Conservation (phyloP, 2,797 vertebrate species). For the Pseudomugil gertrudae region DNA sequence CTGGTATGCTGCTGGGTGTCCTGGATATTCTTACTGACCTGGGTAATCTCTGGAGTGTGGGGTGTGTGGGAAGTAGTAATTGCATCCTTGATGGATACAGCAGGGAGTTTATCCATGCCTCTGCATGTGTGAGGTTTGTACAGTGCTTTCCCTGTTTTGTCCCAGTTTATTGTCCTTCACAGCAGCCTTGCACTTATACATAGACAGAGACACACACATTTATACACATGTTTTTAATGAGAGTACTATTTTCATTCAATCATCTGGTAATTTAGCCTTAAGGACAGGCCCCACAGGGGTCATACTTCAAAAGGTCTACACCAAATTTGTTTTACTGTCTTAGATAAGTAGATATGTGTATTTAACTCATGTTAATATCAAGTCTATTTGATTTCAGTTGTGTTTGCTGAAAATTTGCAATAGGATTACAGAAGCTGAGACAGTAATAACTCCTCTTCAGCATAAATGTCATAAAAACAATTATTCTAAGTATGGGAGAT, state of each 20-base stretch:
- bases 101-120: conserved; percentile 69
- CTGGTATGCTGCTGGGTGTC: conserved; percentile 43
- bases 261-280: conserved; percentile 22
- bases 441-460: too few species aligned
- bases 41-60: conserved; percentile 74
- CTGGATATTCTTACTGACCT: conserved; percentile 73
- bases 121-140: conserved; percentile 51
- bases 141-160: conserved; percentile 61
- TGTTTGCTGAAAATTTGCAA: too few species aligned
- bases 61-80: conserved; percentile 63
- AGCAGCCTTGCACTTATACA: conserved; percentile 16
- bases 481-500: too few species aligned
- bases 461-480: too few species aligned
- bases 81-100: conserved; percentile 71
- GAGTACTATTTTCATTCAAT: conserved; percentile 16
- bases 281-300: neutral
- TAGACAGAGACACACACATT: neutral
- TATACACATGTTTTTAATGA: conserved; percentile 25
- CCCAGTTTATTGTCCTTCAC: conserved; percentile 73
- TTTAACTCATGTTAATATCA: neutral
- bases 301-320: neutral
- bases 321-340: too few species aligned
- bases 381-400: neutral
- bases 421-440: neutral
- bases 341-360: neutral